These are phyloP conservation scores for Pogona vitticeps DNA, from an alignment of 2,113 vertebrate species.

Conservation along the genomic window DNA sequence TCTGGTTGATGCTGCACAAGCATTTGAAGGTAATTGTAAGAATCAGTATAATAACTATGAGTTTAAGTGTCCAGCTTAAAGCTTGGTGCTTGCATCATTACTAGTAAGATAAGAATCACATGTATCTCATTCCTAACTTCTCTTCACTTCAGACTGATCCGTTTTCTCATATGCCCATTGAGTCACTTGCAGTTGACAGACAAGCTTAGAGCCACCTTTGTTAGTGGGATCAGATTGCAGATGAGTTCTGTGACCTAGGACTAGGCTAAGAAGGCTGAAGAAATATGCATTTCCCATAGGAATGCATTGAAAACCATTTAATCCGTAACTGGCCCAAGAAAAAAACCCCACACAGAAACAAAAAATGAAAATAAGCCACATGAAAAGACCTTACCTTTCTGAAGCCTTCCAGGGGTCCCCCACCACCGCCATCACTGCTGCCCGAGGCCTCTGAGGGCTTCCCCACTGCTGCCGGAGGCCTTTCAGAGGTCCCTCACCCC, in stretches of 20 bases:
- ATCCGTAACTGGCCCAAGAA: too few relatives aligned
- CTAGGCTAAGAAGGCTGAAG: background rate
- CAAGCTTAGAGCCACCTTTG: background rate
- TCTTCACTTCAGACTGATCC: background rate
- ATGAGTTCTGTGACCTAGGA: background rate
- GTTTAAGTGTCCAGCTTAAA: background rate
- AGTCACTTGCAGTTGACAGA: background rate
- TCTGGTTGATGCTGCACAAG: conserved; percentile 94
- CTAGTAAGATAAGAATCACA: background rate
- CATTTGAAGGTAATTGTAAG: conserved; percentile 91
- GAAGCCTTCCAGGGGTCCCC: too few relatives aligned
- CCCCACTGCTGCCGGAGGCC: too few relatives aligned
- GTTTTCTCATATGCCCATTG: background rate
- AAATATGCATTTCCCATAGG: background rate
- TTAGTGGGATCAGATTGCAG: background rate
- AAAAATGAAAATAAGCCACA: too few relatives aligned
- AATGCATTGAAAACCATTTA: background rate
- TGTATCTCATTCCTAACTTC: background rate
- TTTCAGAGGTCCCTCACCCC: too few relatives aligned
- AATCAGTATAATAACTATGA: conserved; percentile 45
- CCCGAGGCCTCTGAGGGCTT: too few relatives aligned
- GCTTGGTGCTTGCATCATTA: background rate
- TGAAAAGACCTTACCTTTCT: too few relatives aligned
- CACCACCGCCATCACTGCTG: too few relatives aligned
- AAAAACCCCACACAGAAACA: too few relatives aligned